A percentile compares a stretch with the other conserved stretches of the same genome.
phyloP scores from a whole-genome alignment of 2,888 invertebrate genomes.

The Epirrhoe tristata region DNA sequence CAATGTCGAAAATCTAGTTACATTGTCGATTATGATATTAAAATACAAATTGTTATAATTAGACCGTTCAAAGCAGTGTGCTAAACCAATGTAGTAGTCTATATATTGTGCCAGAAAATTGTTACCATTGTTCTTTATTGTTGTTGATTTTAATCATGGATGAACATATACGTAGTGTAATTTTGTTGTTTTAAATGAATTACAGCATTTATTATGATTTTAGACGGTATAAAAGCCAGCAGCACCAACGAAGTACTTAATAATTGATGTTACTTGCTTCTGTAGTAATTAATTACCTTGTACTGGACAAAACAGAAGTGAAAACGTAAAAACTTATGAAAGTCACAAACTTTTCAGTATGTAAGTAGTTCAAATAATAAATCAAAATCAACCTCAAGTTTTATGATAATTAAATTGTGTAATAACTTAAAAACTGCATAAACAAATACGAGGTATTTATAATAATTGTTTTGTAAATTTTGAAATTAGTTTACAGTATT shows the following conservation, averaged over 20 bases:
- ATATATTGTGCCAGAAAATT: constrained; percentile 58
- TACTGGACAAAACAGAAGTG: constrained; percentile 12
- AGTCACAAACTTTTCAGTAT: constrained; percentile 34
- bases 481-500: constrained; percentile 60
- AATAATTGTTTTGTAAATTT: constrained; percentile 44
- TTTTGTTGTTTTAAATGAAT: constrained; percentile 51
- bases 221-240: constrained; percentile 57
- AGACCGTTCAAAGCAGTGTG: constrained; percentile 16
- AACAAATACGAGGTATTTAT: constrained; percentile 33
- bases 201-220: constrained; percentile 72
- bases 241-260: constrained; percentile 72
- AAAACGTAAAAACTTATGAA: constrained; percentile 6
- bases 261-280: constrained; percentile 27
- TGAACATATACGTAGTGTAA: constrained; percentile 44
- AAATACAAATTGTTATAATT: background rate
- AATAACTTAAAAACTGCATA: constrained; percentile 22
- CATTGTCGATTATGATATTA: background rate
- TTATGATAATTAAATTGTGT: constrained; percentile 31
- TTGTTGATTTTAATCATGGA: constrained; percentile 46
- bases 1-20: background rate
- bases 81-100: constrained; percentile 44
- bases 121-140: constrained; percentile 51
- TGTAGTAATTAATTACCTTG: constrained; percentile 9
- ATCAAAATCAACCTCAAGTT: constrained; percentile 35
- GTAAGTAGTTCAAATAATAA: constrained; percentile 20